Evolutionary conservation across 2,888 invertebrate genomes (phyloP), one percentile per base, ranked within the genome.

Genomic region (Julus scandinavius): DNA sequence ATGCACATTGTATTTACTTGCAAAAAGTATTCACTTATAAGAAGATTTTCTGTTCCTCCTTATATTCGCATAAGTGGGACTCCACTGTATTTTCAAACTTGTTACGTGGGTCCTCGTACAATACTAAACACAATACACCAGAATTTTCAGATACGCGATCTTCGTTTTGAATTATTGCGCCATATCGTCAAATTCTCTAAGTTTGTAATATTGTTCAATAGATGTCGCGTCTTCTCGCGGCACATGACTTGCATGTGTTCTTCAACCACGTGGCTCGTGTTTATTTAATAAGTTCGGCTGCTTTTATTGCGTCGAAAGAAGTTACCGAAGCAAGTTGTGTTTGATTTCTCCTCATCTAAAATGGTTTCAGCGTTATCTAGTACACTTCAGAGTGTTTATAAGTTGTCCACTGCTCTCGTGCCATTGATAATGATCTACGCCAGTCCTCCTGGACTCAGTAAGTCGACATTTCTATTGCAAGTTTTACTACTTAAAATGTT

Each of bases 391-490:
- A 20, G 13, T 38, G 38, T 80, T 38, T 80, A 80, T 5, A 20
- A 80, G 38, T 80, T 80, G 38, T 80, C 80, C 13, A 38, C 80
- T 7, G 38, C 13, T 38, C 80, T 80, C 38, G 29, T 80, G 80
- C 80, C 80, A 38, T 80, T 80, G 13, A 13, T 80, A 13, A 80
- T 80, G 11, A 80, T 80, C 38, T 80, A 80, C 38, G 80, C 80
- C 38, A 80, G 13, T 80, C 80, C 80, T 2, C 80, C 80, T 13
- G 80, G 80, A 38, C 11, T 80, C 38, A 29, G 80, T 80, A 80
- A 80, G 80, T 38, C 54, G 45, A 45, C 45, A 45, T 45, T 45
- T 45, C 45, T 45, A 45, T 45, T 7, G 7, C 45, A 45, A 45
- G 5, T 45, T 45, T 45, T 45, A 29, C 29, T 29, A 29, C 29